Base-by-base conservation (phyloP, 2,113 vertebrate species). In the Pionites leucogaster region DNA sequence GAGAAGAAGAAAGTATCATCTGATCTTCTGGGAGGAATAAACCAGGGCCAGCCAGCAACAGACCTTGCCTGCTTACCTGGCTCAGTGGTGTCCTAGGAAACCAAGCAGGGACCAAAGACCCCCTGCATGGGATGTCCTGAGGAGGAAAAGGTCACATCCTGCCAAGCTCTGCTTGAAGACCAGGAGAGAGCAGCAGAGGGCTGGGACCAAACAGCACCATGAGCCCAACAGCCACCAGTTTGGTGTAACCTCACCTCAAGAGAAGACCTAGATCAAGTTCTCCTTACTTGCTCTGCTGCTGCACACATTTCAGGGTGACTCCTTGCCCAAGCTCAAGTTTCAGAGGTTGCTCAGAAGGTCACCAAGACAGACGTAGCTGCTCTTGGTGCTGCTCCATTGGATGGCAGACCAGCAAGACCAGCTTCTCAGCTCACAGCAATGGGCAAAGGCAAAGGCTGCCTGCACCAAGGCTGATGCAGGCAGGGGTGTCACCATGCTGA, bases 401-500 rank as follows among this genome's bases (percentile, higher is more conserved):
- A 35, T 14, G 1, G 5, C 8, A 44, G 53, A 89, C 10, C 55
- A 53, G 74, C 37, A 64, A 59, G 70, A 75, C 55, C 82, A 82
- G 0, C 4, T 63, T 9, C 55, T 59, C 41, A 7, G 33, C 80
- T 29, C 0, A 0, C 35, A 77, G 84, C 7, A 23, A 27, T 4
- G 41, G 53, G 33, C 28, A 88, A 59, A n/a, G 63, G 53, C 29
- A 60, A 46, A 67, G 35, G 57, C 20, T 77, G 28, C 69, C 76
- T 7, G 13, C 47, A 70, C 25, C n/a, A 6, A 7, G 1, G 28
- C 44, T 70, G 72, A 41, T 7, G 17, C 18, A 39, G 37, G 50
- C 69, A 87, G 79, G 15, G 47, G 5, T 60, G 46, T 53, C 83
- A 76, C 57, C 28, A 6, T 1, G 5, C 39, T 11, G 5, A 75